A percentile compares a stretch with the other conserved stretches of the same genome.
Conservation (phyloP, 2,797 vertebrate species). For the Etheostoma nigrum region DNA sequence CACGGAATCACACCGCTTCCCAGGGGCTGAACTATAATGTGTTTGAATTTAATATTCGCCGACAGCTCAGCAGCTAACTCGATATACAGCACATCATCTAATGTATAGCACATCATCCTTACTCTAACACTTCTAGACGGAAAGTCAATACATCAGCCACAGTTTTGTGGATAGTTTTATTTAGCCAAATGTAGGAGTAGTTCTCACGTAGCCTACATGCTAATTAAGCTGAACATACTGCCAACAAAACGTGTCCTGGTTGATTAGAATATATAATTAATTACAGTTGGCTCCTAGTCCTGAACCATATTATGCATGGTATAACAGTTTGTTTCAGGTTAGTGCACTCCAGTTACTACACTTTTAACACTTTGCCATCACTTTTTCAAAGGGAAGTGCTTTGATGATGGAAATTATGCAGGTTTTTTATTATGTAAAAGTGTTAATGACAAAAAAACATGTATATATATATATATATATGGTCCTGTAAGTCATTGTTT, state of each 20-base stretch:
- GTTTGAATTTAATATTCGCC: constrained; percentile 58
- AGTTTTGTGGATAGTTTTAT: constrained; percentile 44
- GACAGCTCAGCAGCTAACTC: constrained; percentile 68
- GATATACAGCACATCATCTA: constrained; percentile 60
- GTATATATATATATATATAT: too few species aligned
- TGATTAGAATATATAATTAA: constrained; percentile 13
- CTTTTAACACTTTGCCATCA: neutral
- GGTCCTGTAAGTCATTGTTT: neutral
- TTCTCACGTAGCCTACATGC: neutral
- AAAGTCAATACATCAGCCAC: constrained; percentile 56
- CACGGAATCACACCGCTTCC: constrained; percentile 32
- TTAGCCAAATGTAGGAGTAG: constrained; percentile 25
- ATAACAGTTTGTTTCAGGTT: constrained; percentile 4
- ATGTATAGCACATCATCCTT: constrained; percentile 47
- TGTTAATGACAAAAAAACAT: neutral
- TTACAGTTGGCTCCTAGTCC: constrained; percentile 10
- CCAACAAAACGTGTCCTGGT: neutral
- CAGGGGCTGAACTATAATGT: constrained; percentile 26
- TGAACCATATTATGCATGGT: neutral
- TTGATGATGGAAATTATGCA: constrained; percentile 10
- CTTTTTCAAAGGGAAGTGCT: constrained; percentile 6
- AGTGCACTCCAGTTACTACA: neutral
- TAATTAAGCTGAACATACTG: constrained; percentile 23
- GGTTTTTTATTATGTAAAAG: neutral
- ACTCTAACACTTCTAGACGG: constrained; percentile 53